Conservation (phyloP, 2,888 invertebrate genomes). For the Microchrysa polita region DNA sequence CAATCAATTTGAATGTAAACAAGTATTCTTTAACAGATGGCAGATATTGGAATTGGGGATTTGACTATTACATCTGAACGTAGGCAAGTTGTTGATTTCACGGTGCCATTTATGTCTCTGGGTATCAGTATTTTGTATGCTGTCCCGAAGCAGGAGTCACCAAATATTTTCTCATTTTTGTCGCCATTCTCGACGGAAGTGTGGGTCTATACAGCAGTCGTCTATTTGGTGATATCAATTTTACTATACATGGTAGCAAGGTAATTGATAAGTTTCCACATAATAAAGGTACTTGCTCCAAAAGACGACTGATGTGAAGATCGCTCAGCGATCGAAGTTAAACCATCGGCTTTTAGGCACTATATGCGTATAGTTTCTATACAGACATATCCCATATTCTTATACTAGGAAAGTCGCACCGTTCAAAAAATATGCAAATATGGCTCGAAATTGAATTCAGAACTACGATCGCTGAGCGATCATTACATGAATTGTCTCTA, state of each 20-base stretch:
- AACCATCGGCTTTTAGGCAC: no score
- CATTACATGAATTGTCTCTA: no score
- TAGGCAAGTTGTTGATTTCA: slow-evolving; percentile 85
- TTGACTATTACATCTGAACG: slow-evolving; percentile 90
- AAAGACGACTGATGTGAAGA: no score
- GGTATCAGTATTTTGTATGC: slow-evolving; percentile 87
- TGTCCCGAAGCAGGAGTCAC: slow-evolving; percentile 77
- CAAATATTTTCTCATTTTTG: slow-evolving; percentile 86
- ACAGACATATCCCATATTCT: no score
- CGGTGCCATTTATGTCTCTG: slow-evolving; percentile 93
- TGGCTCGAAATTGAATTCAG: no score
- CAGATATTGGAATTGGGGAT: slow-evolving; percentile 91
- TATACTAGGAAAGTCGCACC: no score
- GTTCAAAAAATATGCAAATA: no score
- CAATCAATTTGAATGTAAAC: slow-evolving; percentile 55
- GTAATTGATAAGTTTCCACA: no score
- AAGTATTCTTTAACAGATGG: slow-evolving; percentile 71
- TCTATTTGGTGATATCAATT: slow-evolving; percentile 80
- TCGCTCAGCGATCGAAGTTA: no score
- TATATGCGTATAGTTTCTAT: no score
- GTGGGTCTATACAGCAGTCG: slow-evolving; percentile 86
- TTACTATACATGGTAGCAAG: slow-evolving; percentile 79
- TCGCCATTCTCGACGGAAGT: slow-evolving; percentile 83
- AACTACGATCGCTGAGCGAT: no score
- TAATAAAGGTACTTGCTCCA: no score